Conservation (phyloP, 2,797 vertebrate genomes). For the Loris lydekkerianus region DNA sequence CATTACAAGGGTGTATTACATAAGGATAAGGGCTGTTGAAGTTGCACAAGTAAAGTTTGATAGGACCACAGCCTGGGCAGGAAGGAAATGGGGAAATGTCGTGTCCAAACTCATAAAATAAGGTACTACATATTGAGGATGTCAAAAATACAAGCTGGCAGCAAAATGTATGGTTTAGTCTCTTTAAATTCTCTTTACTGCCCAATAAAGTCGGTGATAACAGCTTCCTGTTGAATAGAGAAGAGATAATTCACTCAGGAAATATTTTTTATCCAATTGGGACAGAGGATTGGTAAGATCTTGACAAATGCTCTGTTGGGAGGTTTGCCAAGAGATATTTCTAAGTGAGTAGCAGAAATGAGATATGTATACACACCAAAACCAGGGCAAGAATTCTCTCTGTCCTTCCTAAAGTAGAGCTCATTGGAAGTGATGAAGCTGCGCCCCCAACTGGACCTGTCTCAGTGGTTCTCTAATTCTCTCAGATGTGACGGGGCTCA, state of each 20-base stretch:
- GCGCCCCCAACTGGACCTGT: background rate
- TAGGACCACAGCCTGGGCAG: background rate
- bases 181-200: slow-evolving; percentile 65
- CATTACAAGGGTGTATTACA: background rate
- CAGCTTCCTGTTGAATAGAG: slow-evolving; percentile 38
- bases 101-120: slow-evolving; percentile 8
- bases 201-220: slow-evolving; percentile 37
- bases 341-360: background rate
- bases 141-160: slow-evolving; percentile 63
- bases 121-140: slow-evolving; percentile 29
- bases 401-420: slow-evolving; percentile 1
- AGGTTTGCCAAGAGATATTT: background rate
- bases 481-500: background rate
- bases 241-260: slow-evolving; percentile 69
- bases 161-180: slow-evolving; percentile 56
- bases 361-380: background rate
- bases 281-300: slow-evolving; percentile 17
- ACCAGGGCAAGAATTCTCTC: background rate
- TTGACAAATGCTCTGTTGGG: slow-evolving; percentile 63
- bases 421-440: background rate
- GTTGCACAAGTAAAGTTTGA: background rate
- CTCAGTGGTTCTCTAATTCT: background rate
- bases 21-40: background rate
- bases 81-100: slow-evolving; percentile 32
- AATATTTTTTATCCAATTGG: slow-evolving; percentile 5